Conservation (phyloP, 2,797 vertebrate species). For the Hippopotamyrus pictus region DNA sequence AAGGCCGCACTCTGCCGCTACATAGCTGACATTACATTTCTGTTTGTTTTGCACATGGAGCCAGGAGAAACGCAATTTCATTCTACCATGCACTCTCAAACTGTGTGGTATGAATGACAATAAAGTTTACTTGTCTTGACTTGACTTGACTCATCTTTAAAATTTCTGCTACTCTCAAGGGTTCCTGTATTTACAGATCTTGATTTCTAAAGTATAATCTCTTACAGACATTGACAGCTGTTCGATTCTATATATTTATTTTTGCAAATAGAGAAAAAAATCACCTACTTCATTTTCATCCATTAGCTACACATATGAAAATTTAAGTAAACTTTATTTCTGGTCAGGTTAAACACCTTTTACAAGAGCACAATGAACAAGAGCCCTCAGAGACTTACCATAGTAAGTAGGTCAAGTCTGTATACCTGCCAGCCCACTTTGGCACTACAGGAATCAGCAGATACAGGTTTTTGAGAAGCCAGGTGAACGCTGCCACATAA, state of each 20-base stretch:
- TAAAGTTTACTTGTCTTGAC: too few relatives aligned
- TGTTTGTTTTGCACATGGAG: too few relatives aligned
- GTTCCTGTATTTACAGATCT: neutral
- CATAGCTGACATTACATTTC: too few relatives aligned
- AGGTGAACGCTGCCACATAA: neutral
- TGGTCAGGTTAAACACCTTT: neutral
- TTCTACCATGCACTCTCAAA: too few relatives aligned
- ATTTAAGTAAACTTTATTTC: neutral
- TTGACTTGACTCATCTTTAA: neutral
- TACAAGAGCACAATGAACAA: neutral
- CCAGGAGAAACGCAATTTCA: too few relatives aligned
- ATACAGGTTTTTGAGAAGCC: neutral
- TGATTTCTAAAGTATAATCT: neutral
- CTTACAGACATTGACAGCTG: neutral
- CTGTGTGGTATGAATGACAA: too few relatives aligned
- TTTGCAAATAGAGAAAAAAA: neutral
- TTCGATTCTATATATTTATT: neutral
- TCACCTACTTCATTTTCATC: neutral
- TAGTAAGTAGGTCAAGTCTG: neutral
- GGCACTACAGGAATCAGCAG: neutral
- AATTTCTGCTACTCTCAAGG: neutral
- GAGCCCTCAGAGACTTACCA: neutral
- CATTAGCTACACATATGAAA: neutral
- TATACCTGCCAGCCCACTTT: neutral
- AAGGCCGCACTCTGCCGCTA: neutral